These are phyloP conservation scores for Lycaon pictus DNA, from an alignment of 2,113 vertebrate genomes.

Conservation along the genomic window DNA sequence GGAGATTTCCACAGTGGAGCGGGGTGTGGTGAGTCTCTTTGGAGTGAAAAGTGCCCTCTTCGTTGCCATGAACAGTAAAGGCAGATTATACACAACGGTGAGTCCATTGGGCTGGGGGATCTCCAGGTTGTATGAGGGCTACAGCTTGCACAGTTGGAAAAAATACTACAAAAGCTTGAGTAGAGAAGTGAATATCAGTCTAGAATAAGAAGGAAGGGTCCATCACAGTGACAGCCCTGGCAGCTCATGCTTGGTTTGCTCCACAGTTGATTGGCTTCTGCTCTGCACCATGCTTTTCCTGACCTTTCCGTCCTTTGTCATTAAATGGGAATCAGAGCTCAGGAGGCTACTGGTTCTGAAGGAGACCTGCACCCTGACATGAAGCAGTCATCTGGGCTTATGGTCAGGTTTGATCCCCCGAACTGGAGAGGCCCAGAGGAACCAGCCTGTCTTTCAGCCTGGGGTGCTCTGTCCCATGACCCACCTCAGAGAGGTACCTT, in stretches of 20 bases:
- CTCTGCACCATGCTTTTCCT: neutral
- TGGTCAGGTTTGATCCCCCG: neutral
- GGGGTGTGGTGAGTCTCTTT: slow-evolving; percentile 96
- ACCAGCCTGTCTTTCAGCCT: neutral
- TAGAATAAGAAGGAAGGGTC: neutral
- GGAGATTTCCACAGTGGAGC: slow-evolving; percentile 97
- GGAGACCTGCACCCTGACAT: neutral
- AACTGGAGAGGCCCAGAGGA: neutral
- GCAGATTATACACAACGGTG: slow-evolving; percentile 95
- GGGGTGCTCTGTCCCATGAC: neutral
- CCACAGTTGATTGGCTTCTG: neutral
- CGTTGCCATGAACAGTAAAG: slow-evolving; percentile 96
- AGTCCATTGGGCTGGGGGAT: slow-evolving; percentile 79
- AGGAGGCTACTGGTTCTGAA: neutral
- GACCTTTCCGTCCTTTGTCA: neutral
- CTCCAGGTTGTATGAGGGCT: accelerated
- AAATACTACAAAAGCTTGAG: too few species aligned
- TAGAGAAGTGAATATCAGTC: neutral
- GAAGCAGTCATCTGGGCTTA: neutral
- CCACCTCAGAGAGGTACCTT: accelerated
- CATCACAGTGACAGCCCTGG: too few species aligned
- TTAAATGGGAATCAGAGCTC: neutral
- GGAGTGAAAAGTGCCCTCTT: slow-evolving; percentile 94
- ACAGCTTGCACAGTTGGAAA: neutral
- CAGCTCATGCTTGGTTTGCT: neutral